Evolutionary conservation across 2,113 vertebrate genomes (phyloP).

Genomic region (Pollachius pollachius): DNA sequence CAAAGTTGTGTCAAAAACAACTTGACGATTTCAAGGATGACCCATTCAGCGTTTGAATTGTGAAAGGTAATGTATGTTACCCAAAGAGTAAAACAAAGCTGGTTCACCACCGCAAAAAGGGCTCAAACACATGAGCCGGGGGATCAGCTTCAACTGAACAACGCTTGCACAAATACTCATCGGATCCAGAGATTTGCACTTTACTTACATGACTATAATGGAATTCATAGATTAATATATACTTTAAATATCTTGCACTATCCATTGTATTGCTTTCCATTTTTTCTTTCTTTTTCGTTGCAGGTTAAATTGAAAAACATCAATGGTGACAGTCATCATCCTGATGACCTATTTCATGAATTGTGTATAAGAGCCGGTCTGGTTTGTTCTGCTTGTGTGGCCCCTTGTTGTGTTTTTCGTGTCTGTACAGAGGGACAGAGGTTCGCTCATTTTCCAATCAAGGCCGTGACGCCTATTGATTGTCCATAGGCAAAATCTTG

Average conservation of each 20-base stretch:
- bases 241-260: conserved; percentile 68
- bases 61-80: conserved; percentile 32
- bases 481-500: conserved; percentile 6
- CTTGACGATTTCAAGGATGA: conserved; percentile 22
- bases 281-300: conserved; percentile 34
- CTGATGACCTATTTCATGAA: conserved; percentile 47
- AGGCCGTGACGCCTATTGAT: background rate
- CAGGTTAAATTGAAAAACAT: conserved; percentile 37
- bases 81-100: conserved; percentile 28
- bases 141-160: conserved; percentile 53
- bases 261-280: conserved; percentile 53
- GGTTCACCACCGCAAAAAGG: conserved; percentile 61
- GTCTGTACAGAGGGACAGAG: conserved; percentile 47
- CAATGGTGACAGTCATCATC: conserved; percentile 42
- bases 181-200: conserved; percentile 74
- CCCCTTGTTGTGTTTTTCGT: conserved; percentile 16
- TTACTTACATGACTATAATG: conserved; percentile 69
- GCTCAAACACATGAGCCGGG: conserved; percentile 61
- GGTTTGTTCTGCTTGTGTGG: conserved; percentile 34
- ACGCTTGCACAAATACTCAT: conserved; percentile 68
- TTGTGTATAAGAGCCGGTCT: conserved; percentile 31
- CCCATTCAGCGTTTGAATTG: background rate
- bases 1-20: conserved; percentile 8
- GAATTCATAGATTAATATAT: conserved; percentile 74
- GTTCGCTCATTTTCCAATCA: conserved; percentile 30